These are phyloP conservation scores for Hiodon tergisus DNA, from an alignment of 2,113 vertebrate species.

Conservation along the genomic window DNA sequence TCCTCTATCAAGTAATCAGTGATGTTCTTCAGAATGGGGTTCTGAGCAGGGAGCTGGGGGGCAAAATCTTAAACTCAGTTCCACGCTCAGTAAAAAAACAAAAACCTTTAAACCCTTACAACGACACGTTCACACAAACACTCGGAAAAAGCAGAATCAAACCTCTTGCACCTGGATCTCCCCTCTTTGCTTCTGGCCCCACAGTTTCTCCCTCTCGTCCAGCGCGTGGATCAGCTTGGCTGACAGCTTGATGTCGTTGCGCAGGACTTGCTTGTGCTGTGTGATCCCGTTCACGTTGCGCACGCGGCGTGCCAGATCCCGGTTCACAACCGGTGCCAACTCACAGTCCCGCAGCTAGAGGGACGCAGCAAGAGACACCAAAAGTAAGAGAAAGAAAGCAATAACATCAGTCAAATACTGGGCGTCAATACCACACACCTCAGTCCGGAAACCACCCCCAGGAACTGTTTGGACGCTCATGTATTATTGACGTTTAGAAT, in stretches of 20 bases:
- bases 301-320: slow-evolving; percentile 77
- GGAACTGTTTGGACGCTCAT: no score
- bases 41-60: slow-evolving; percentile 69
- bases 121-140: no score
- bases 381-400: no score
- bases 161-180: slow-evolving; percentile 55
- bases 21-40: slow-evolving; percentile 89
- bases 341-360: slow-evolving; percentile 83
- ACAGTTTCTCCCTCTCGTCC: slow-evolving; percentile 78
- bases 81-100: no score
- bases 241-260: slow-evolving; percentile 85
- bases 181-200: slow-evolving; percentile 60
- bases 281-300: slow-evolving; percentile 85
- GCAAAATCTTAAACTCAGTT: no score
- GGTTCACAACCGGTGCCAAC: slow-evolving; percentile 81
- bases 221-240: slow-evolving; percentile 82
- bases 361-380: no score
- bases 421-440: no score
- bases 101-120: no score
- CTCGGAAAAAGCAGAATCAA: not conserved
- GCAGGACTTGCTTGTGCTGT: slow-evolving; percentile 82
- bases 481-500: no score
- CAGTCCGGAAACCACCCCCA: no score
- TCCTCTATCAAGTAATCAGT: slow-evolving; percentile 92
- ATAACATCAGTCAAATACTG: no score